Base-by-base conservation (phyloP, 1,140 invertebrate species). In the Mactra quadrangularis region DNA sequence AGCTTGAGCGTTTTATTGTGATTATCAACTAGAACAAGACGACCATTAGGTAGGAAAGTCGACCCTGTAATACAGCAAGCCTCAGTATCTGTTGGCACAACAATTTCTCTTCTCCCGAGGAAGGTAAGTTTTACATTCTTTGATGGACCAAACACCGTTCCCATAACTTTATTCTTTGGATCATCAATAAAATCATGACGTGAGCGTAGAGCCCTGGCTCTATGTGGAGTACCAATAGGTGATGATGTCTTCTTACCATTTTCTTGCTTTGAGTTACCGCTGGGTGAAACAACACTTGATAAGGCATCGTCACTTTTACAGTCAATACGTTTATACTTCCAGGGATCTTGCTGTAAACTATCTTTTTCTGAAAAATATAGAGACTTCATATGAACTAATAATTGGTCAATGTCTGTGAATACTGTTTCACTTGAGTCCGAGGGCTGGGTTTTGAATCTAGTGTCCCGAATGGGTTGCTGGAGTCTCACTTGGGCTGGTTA, bases 11-110 rank as follows among this genome's bases (percentile, higher is more conserved):
- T 68, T 57, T 79, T 66, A 33, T 79, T 79, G 33, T 79, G 76
- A 45, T 79, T 79, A 33, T 79, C 76, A 17, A 79, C 52, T 1
- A 79, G 47, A 29, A 79, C 76, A n/a, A 79, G 62, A 31, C 76
- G 27, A 27, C 76, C 76, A 27, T 79, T 79, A 1, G 76, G 76
- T 27, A 79, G 76, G 38, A 79, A 79, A 1, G 76, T 25, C 2
- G 57, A 68, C 7, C 60, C 76, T 3, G 76, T 79, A 7, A 79
- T 50, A 52, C 59, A 68, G 13, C 38, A 52, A 2, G 50, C 15
- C 31, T 55, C 62, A 9, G 76, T 17, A 27, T 79, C 76, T 3
- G 50, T 33, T 27, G 59, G 45, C 3, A 35, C 0, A 29, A 64
- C 17, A 22, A 79, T 79, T 33, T 79, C 76, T 33, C 68, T 79